A percentile compares a stretch with the other conserved stretches of the same genome.
Evolutionary conservation across 2,113 vertebrate species (phyloP).

Genomic region (Microtus pennsylvanicus): DNA sequence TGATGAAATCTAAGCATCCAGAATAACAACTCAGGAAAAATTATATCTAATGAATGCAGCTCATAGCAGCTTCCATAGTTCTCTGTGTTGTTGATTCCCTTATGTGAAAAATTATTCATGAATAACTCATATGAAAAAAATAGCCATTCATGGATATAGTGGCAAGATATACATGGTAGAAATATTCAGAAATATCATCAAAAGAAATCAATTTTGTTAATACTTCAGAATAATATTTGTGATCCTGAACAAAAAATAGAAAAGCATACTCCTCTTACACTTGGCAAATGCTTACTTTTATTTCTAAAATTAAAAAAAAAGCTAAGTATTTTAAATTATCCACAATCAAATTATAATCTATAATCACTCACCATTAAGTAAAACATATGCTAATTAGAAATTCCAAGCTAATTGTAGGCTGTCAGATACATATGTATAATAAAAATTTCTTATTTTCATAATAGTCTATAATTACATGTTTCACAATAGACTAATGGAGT

Average conservation of each 20-base stretch:
- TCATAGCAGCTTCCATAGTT: conserved; percentile 44
- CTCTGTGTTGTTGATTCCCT: conserved; percentile 58
- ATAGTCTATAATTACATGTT: conserved; percentile 78
- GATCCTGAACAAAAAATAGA: conserved; percentile 53
- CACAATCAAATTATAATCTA: conserved; percentile 80
- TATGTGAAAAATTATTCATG: conserved; percentile 67
- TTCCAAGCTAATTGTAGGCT: conserved; percentile 78
- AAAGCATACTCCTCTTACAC: conserved; percentile 48
- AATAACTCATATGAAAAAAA: conserved; percentile 61
- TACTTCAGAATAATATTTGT: conserved; percentile 53
- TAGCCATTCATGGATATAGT: conserved; percentile 63
- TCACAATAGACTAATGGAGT: conserved; percentile 77
- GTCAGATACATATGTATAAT: conserved; percentile 76
- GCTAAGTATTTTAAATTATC: conserved; percentile 73
- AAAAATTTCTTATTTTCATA: conserved; percentile 80
- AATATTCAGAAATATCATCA: conserved; percentile 56
- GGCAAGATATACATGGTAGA: conserved; percentile 38
- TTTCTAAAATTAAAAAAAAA: conserved; percentile 61
- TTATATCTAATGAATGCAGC: conserved; percentile 53
- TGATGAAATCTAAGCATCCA: conserved; percentile 65
- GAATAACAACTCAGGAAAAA: conserved; percentile 48
- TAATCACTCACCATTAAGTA: conserved; percentile 80
- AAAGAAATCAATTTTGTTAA: conserved; percentile 58
- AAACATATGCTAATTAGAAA: conserved; percentile 81
- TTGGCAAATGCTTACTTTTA: conserved; percentile 65